Evolutionary conservation across 2,888 invertebrate species (phyloP), one percentile per base, ranked within the genome.

Genomic region (Drosophila limbata): DNA sequence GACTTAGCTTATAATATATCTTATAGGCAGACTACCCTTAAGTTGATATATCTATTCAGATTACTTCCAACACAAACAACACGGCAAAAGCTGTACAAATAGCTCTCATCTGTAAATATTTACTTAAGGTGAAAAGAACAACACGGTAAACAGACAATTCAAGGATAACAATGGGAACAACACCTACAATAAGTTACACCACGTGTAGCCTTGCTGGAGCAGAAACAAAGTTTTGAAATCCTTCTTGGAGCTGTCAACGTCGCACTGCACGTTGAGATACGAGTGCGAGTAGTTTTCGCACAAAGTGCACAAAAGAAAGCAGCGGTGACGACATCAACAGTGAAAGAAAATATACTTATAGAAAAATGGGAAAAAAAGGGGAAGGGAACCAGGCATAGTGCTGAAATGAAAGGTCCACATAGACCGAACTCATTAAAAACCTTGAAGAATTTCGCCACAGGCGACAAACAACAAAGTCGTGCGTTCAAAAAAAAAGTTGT

Each of bases 371-470:
- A 39, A 28, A 53, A 35, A 6, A 31, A 17, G 10, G n/a, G 11
- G 52, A 44, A 19, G 21, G 10, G n/a, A 65, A 31, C 25, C 55
- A 69, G 55, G 35, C 55, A 60, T 50, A 52, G 57, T 62, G 56
- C 31, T 57, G 64, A 72, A 72, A 81, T 62, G 66, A 82, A 80
- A 80, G 62, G 67, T 70, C 79, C 74, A 84, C 65, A 74, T 66
- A 63, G 78, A 81, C 66, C 77, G 62, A 85, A 88, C 82, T 82
- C 82, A 83, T 88, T 83, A 88, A 83, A 78, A 83, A 81, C 81
- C 73, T 88, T 86, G 69, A 84, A 81, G 84, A 67, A 81, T 81
- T 77, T 60, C 69, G 72, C 83, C 72, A 42, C 48, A 56, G 81
- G 87, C 88, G 53, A 70, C 63, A 79, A 69, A 79, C 65, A 82